Base-by-base conservation (phyloP, 2,797 vertebrate species). In the Columba guinea region DNA sequence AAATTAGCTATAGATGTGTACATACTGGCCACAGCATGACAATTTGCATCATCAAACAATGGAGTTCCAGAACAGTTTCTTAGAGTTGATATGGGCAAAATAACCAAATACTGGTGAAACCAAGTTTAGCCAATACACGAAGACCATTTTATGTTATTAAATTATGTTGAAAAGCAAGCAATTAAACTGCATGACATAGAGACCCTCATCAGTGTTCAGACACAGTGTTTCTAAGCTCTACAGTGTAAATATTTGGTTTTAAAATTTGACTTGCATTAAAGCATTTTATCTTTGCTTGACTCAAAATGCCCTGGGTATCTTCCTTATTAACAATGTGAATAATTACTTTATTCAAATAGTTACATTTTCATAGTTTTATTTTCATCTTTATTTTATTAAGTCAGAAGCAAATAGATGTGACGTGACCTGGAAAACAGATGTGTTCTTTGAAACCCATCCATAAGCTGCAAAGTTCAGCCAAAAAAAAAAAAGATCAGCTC, bases 301-400 rank as follows among this genome's bases (percentile, higher is more conserved):
- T 73, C 22, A 56, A 81, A 85, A 53, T 2, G 0, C 1, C 2
- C 6, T 17, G 5, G 0, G 21, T 84, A 74, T 32, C 26, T 10
- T 60, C 13, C 26, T 59, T 79, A 62, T 27, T 48, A 84, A 8
- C 21, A 75, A 56, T 22, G 27, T 53, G 32, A 74, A 34, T 27
- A 73, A 76, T 56, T 52, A 44, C 15, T 63, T 95, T 39, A 67
- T 69, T 53, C 13, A 75, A 68, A n/a, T 23, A 78, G 8, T 62
- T 64, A 51, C 3, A 59, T 71, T 92, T 58, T 60, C 14, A 34
- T 26, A 13, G 23, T 12, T 84, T 77, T 51, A 39, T 64, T 90
- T 86, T 60, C 5, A 4, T 76, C 18, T 70, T 68, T 63, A 41
- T 80, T 49, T 71, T 74, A 63, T 69, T 77, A 71, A 48, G 34